Percentiles rank a stretch among this genome's conserved stretches.
Evolutionary conservation across 2,888 invertebrate species (phyloP).

Genomic region (Latrodectus elegans): DNA sequence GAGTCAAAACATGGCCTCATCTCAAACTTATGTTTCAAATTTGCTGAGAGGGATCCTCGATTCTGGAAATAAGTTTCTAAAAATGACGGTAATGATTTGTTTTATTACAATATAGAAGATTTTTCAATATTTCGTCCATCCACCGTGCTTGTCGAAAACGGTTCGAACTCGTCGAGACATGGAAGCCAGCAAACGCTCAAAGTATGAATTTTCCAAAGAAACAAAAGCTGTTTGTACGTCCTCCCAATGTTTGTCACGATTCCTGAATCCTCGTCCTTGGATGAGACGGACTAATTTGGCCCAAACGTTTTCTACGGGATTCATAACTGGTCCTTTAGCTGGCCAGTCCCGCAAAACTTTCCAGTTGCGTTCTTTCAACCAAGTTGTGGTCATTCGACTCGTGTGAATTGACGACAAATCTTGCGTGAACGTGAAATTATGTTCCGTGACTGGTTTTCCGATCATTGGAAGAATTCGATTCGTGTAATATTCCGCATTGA

Average conservation of each 20-base stretch:
- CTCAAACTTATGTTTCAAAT: not conserved
- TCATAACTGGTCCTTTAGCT: too few species aligned
- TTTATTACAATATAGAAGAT: not conserved
- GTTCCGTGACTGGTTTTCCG: too few species aligned
- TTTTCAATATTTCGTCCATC: constrained; percentile 1
- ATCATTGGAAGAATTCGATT: too few species aligned
- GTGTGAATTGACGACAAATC: too few species aligned
- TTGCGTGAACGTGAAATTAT: too few species aligned
- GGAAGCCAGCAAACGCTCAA: not conserved
- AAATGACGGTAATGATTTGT: not conserved
- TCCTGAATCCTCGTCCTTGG: too few species aligned
- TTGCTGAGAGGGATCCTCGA: not conserved
- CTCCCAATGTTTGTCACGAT: constrained; percentile 8
- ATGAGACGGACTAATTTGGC: too few species aligned
- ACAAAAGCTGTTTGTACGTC: not conserved
- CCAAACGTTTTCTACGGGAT: too few species aligned
- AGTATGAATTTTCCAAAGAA: not conserved
- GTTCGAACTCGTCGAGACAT: not conserved
- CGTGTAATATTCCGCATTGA: too few species aligned
- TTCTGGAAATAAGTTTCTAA: not conserved
- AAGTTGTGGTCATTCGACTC: too few species aligned
- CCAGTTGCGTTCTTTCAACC: too few species aligned
- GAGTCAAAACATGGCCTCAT: not conserved
- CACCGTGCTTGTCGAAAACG: not conserved
- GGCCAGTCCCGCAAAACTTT: too few species aligned